Conservation (phyloP, 2,113 vertebrate species). For the Gracilinanus agilis region DNA sequence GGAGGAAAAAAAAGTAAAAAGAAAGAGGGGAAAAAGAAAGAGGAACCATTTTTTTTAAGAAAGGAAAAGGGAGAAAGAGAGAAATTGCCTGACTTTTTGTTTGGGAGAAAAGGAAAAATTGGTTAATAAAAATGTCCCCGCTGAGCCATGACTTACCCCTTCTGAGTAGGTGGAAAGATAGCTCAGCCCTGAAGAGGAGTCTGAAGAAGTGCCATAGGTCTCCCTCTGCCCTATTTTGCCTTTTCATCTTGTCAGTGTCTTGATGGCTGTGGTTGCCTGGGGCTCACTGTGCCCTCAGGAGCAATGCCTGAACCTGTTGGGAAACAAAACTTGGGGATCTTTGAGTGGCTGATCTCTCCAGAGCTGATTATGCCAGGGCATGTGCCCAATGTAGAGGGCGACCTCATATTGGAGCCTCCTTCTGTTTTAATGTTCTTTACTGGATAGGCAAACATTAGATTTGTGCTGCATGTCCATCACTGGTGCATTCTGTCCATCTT, state of each 20-base stretch:
- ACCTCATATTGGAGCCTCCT: not conserved
- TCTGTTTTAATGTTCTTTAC: not conserved
- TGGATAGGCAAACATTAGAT: not conserved
- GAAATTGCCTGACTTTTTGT: not conserved
- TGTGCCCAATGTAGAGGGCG: not conserved
- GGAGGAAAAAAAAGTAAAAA: not conserved
- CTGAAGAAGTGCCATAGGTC: not conserved
- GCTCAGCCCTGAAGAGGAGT: slow-evolving; percentile 16
- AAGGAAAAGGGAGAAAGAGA: not conserved
- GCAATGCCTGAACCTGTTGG: not conserved
- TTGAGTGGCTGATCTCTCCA: not conserved
- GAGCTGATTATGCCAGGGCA: not conserved
- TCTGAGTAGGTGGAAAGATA: not conserved
- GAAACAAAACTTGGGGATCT: not conserved
- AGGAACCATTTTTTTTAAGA: not conserved
- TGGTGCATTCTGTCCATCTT: not conserved
- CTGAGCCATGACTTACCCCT: not conserved
- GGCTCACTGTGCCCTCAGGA: not conserved
- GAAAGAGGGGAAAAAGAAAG: not conserved
- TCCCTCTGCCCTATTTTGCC: not conserved
- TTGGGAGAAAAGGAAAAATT: not conserved
- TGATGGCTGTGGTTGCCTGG: not conserved
- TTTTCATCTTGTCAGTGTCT: not conserved
- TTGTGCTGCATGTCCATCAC: not conserved
- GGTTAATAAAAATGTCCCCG: not conserved